Evolutionary conservation across 2,113 vertebrate genomes (phyloP).

Genomic region (Otus sunia): DNA sequence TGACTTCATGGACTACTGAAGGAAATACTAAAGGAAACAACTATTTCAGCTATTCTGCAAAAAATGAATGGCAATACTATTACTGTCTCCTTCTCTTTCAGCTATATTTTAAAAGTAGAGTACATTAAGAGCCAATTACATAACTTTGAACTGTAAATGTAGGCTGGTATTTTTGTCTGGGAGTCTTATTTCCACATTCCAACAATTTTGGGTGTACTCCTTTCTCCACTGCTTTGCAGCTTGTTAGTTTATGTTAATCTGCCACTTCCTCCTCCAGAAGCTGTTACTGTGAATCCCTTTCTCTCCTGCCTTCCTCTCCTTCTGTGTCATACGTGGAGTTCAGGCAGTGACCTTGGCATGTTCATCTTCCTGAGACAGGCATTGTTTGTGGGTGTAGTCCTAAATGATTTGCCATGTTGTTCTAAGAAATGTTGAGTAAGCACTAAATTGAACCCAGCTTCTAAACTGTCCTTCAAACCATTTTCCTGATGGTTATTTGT

Average conservation of each 20-base stretch:
- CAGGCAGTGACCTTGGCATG: not conserved
- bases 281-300: not conserved
- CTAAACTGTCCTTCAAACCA: not conserved
- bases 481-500: not conserved
- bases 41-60: not conserved
- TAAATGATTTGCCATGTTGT: not conserved
- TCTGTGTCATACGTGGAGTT: not conserved
- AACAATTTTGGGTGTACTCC: not conserved
- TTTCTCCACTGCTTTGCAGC: not conserved
- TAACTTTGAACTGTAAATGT: not conserved
- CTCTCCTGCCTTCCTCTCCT: not conserved
- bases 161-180: not conserved
- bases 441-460: not conserved
- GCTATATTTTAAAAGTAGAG: not conserved
- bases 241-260: not conserved
- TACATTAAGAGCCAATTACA: not conserved
- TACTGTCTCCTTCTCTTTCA: not conserved
- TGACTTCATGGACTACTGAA: not conserved
- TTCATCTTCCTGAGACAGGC: not conserved
- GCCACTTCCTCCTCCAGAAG: not conserved
- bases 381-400: not conserved
- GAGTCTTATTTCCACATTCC: not conserved
- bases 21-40: not conserved
- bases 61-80: not conserved
- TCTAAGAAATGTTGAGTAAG: not conserved